These are phyloP conservation scores for Platycheirus rosarum DNA, from an alignment of 2,888 invertebrate species.

Conservation along the genomic window DNA sequence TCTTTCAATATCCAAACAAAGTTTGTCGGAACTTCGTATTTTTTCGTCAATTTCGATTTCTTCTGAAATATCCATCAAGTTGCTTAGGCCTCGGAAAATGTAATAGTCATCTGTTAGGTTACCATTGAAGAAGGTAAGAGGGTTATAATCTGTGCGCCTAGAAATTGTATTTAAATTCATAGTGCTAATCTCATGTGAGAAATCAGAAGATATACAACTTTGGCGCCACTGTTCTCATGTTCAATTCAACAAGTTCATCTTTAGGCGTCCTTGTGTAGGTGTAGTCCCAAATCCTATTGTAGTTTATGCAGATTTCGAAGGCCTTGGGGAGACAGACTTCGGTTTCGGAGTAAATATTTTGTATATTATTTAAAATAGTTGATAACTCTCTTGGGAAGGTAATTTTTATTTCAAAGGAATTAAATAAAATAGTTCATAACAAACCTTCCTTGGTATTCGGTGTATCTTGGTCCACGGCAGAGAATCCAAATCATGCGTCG, in stretches of 20 bases:
- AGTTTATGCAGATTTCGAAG: conserved; percentile 79
- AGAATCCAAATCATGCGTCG: conserved; percentile 85
- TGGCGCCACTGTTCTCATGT: conserved; percentile 74
- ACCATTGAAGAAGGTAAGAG: conserved; percentile 71
- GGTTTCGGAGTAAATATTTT: conserved; percentile 85
- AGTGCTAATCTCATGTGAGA: background rate
- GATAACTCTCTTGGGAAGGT: conserved; percentile 82
- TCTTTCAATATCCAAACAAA: conserved; percentile 86
- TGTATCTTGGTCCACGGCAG: conserved; percentile 86
- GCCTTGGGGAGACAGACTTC: conserved; percentile 84
- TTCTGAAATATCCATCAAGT: background rate
- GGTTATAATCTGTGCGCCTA: conserved; percentile 63
- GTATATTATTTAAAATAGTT: conserved; percentile 83
- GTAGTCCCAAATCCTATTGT: conserved; percentile 76
- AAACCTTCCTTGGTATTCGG: conserved; percentile 83
- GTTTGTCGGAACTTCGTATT: conserved; percentile 57
- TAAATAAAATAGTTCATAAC: background rate
- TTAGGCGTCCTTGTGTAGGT: conserved; percentile 73
- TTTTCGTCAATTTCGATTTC: conserved; percentile 49
- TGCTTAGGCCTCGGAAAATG: conserved; percentile 64
- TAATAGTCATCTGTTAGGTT: conserved; percentile 74
- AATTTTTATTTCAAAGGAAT: background rate
- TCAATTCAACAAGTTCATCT: conserved; percentile 63
- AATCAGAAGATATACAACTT: conserved; percentile 50
- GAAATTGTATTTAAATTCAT: background rate